These are phyloP conservation scores for Armadillidium nasatum DNA, from an alignment of 1,140 invertebrate species.

Conservation along the genomic window DNA sequence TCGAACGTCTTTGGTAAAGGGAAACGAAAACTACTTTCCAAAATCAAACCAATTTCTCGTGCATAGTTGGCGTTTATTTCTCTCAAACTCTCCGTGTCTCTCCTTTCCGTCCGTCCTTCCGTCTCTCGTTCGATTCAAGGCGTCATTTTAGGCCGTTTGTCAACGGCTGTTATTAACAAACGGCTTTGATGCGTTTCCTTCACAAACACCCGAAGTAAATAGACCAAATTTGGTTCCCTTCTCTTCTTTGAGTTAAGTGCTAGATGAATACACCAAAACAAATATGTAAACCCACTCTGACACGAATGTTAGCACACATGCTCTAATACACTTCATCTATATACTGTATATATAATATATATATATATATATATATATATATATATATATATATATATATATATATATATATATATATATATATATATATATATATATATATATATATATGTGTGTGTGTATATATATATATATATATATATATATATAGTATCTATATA, in stretches of 20 bases:
- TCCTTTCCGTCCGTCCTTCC: too few species aligned
- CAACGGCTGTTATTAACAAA: not conserved
- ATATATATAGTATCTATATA: not conserved
- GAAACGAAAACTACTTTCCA: too few species aligned
- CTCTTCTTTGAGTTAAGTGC: not conserved
- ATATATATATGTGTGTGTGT: not conserved
- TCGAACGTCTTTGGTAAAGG: too few species aligned
- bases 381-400: not conserved
- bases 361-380: too few species aligned
- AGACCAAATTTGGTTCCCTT: not conserved
- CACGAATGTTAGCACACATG: too few species aligned
- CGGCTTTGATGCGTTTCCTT: conserved; percentile 1
- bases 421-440: not conserved
- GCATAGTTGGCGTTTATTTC: too few species aligned
- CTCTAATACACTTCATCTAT: too few species aligned
- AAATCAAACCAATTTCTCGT: too few species aligned
- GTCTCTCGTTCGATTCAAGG: not conserved
- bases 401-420: not conserved
- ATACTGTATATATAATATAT: too few species aligned
- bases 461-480: conserved; percentile 13
- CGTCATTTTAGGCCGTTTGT: conserved; percentile 1
- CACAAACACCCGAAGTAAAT: conserved; percentile 9
- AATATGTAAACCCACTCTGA: too few species aligned
- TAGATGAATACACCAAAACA: too few species aligned
- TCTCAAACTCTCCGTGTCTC: too few species aligned